Evolutionary conservation across 1,140 invertebrate genomes (phyloP), one percentile per base, ranked within the genome.

Genomic region (Sminthurinus signatus): DNA sequence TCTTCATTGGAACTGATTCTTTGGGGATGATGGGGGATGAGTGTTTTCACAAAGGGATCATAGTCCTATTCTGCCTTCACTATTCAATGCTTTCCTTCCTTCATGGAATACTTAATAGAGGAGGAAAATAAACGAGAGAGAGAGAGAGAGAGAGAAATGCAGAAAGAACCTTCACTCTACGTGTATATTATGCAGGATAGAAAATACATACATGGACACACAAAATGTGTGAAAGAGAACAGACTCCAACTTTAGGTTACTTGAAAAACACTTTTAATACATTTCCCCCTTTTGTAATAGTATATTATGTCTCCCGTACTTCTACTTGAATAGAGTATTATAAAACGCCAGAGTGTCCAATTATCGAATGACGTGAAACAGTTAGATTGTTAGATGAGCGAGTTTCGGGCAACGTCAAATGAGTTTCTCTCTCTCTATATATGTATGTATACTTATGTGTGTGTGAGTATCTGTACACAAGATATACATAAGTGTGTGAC

Each of bases 21-120:
- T 27, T 29, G 50, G 50, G 23, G 8, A 28, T 19, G 10, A 10
- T 14, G 50, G n/a, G 50, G 25, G 19, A 23, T 14, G 19, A 23
- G 8, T 46, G 44, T 46, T 46, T 29, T 52, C 28, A 29, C 23
- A 52, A 28, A 52, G 12, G 23, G 50, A 52, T 52, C 50, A 52
- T 52, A 52, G 25, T 52, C 14, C 50, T n/a, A 52, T 52, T 52
- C 50, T 52, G 25, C 50, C 5, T 36, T 36, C 50, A 5, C n/a
- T n/a, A n/a, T n/a, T n/a, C n/a, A n/a, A n/a, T n/a, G n/a, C 15
- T 52, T 28, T n/a, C 28, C 28, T 52, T 52, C 50, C 5, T 29
- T 14, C 28, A 52, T 29, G 25, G 50, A 52, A 52, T 52, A 52
- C 50, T 52, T 52, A 52, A 52, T 52, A 25, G 21, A 52, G n/a